These are phyloP conservation scores for Nesidiocoris tenuis DNA, from an alignment of 2,888 invertebrate species.

Conservation along the genomic window DNA sequence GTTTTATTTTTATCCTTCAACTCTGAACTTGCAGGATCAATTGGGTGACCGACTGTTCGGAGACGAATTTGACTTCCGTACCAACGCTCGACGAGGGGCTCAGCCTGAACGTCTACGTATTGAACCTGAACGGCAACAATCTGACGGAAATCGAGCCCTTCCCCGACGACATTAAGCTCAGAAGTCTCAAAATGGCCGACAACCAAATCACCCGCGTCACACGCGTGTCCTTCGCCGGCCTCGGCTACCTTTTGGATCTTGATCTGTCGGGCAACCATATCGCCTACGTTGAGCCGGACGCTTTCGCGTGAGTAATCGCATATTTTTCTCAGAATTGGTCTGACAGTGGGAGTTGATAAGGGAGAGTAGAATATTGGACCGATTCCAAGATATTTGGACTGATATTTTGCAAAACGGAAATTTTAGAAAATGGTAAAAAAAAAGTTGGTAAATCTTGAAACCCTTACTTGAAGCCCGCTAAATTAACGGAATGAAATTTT, in stretches of 20 bases:
- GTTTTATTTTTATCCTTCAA: neutral
- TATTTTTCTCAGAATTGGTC: too few species aligned
- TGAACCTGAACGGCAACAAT: slow-evolving; percentile 70
- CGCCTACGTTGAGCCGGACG: slow-evolving; percentile 64
- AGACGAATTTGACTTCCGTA: slow-evolving; percentile 69
- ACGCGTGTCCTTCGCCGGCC: slow-evolving; percentile 63
- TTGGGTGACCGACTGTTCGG: slow-evolving; percentile 75
- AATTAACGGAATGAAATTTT: too few species aligned
- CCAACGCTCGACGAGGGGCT: slow-evolving; percentile 65
- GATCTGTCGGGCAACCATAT: slow-evolving; percentile 70
- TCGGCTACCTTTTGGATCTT: slow-evolving; percentile 68
- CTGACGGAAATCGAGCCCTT: slow-evolving; percentile 63
- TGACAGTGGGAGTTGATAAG: too few species aligned
- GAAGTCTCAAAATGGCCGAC: slow-evolving; percentile 68
- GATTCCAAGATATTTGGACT: too few species aligned
- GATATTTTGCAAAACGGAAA: too few species aligned
- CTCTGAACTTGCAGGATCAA: slow-evolving; percentile 62
- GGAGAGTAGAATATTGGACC: too few species aligned
- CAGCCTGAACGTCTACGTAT: slow-evolving; percentile 67
- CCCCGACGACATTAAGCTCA: slow-evolving; percentile 67
- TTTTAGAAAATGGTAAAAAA: too few species aligned
- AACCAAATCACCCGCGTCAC: slow-evolving; percentile 64
- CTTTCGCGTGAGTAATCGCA: slow-evolving; percentile 61
- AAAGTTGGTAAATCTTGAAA: too few species aligned
- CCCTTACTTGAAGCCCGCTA: too few species aligned